Base-by-base conservation (phyloP, 2,797 vertebrate species). In the Neostethus bicornis region DNA sequence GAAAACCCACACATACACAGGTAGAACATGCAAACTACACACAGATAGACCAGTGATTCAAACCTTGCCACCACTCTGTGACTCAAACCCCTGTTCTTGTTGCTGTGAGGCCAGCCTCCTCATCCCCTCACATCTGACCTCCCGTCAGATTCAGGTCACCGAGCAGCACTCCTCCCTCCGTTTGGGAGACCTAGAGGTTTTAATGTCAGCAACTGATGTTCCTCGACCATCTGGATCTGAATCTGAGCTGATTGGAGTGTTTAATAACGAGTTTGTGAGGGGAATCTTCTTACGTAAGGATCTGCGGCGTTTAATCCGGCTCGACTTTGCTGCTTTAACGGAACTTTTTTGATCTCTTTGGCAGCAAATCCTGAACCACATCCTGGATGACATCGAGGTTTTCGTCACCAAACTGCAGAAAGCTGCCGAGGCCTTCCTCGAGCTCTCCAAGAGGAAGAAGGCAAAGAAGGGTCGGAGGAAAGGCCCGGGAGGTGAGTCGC, bases 331-430 rank as follows among this genome's bases (percentile, higher is more conserved):
- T 41, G 28, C n/a, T n/a, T n/a, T n/a, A n/a, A n/a, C n/a, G n/a
- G n/a, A n/a, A n/a, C n/a, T n/a, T 42, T 11, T 25, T 26, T n/a
- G 32, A 35, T 45, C 0, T 37, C n/a, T 26, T 26, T 9, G 1
- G 0, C 80, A 99, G 97, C 95, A 98, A 97, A 98, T 98, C 81
- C 92, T 99, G 73, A 99, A 99, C 85, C 97, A 96, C 83, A 90
- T 98, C 86, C 91, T 99, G 91, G 97, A 98, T 74, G 96, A 98
- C 72, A 94, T 99, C 21, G 96, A 99, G 54, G 93, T 92, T 85
- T 98, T 99, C 68, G 92, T 98, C 65, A 96, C 91, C 63, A 95
- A 95, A 81, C 94, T 99, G 2, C 97, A 98, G 81, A 98, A 97
- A 83, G 94, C 95, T 0, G 94, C 96, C 0, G 96, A 99, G 85